Evolutionary conservation across 2,888 invertebrate species (phyloP).

Genomic region (Myopa testacea): DNA sequence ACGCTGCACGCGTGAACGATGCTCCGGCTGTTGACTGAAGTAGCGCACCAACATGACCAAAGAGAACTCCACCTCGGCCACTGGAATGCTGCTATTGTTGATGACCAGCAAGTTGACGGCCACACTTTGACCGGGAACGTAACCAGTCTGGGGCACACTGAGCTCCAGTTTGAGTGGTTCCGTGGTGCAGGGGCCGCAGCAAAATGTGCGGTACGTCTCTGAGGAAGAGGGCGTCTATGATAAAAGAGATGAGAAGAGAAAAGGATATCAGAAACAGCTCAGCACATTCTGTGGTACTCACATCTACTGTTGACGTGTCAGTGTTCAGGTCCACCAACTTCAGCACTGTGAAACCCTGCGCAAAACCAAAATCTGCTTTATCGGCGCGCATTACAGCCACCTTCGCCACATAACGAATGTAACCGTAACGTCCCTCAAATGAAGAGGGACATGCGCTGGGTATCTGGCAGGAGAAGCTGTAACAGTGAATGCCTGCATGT

Average conservation of each 20-base stretch:
- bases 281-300: constrained; percentile 35
- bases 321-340: constrained; percentile 83
- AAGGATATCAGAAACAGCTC: background rate
- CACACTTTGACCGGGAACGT: constrained; percentile 64
- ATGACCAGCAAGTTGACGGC: constrained; percentile 69
- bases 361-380: constrained; percentile 84
- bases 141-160: constrained; percentile 62
- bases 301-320: constrained; percentile 65
- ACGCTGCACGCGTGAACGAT: constrained; percentile 56
- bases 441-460: constrained; percentile 78
- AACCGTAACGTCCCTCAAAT: constrained; percentile 79
- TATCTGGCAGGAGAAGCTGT: constrained; percentile 69
- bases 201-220: constrained; percentile 59
- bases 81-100: constrained; percentile 70
- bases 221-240: constrained; percentile 57
- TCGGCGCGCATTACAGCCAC: constrained; percentile 83
- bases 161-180: constrained; percentile 58
- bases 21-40: constrained; percentile 50
- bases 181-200: constrained; percentile 63
- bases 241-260: background rate
- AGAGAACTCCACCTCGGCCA: constrained; percentile 55
- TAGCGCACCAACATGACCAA: constrained; percentile 61
- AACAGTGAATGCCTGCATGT: constrained; percentile 68
- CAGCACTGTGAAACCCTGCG: constrained; percentile 81
- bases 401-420: constrained; percentile 81